A percentile compares a stretch with the other conserved stretches of the same genome.
Evolutionary conservation across 2,888 invertebrate species (phyloP).

Genomic region (Frankliniella fusca): DNA sequence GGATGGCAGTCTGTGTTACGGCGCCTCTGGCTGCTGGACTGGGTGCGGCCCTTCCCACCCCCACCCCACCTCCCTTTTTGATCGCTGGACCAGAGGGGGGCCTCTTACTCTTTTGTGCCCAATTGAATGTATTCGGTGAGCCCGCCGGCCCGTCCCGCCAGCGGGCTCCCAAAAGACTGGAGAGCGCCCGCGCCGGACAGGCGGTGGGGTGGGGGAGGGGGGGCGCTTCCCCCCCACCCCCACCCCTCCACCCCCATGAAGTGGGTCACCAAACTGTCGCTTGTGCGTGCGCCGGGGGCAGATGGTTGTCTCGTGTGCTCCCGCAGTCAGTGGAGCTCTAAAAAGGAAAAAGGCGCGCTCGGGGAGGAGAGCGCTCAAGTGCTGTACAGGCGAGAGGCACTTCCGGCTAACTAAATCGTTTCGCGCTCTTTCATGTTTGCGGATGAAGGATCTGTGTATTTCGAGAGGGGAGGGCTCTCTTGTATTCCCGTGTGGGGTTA

Average conservation of each 20-base stretch:
- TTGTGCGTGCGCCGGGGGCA: too few species aligned
- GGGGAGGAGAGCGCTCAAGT: not conserved
- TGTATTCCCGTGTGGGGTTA: too few species aligned
- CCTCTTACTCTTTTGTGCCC: conserved; percentile 6
- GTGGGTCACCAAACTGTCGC: not conserved
- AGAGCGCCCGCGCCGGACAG: not conserved
- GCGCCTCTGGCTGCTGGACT: not conserved
- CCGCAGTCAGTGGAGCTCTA: too few species aligned
- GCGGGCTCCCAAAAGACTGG: not conserved
- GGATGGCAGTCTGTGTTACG: too few species aligned
- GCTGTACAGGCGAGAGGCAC: too few species aligned
- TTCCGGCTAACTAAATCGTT: too few species aligned
- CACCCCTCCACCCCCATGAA: not conserved
- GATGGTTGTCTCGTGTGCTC: too few species aligned
- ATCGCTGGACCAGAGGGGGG: not conserved
- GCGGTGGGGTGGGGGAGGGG: not conserved
- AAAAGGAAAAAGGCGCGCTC: too few species aligned
- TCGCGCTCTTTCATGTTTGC: too few species aligned
- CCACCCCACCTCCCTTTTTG: not conserved
- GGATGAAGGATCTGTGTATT: too few species aligned
- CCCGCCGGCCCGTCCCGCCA: not conserved
- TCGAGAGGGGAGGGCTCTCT: too few species aligned
- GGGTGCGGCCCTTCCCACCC: not conserved
- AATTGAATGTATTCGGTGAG: not conserved
- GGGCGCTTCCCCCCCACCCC: too few species aligned